Evolutionary conservation across 2,888 invertebrate species (phyloP).

Genomic region (Ophion ellenae): DNA sequence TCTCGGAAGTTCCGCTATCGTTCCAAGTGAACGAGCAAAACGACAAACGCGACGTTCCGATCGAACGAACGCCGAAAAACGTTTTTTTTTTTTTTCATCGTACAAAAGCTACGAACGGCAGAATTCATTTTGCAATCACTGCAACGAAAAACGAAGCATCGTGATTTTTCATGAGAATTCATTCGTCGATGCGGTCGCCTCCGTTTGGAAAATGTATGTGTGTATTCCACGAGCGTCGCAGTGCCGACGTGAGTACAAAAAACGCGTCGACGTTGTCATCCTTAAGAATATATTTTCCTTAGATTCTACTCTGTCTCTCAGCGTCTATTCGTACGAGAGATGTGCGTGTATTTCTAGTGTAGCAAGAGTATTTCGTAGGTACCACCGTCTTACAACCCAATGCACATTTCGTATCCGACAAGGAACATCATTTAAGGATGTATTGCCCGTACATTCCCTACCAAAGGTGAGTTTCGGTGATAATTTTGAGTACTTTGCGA

Average conservation of each 20-base stretch:
- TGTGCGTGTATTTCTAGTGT: constrained; percentile 5
- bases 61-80: not conserved
- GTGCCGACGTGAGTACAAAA: constrained; percentile 24
- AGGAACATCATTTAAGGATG: too few species aligned
- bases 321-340: not conserved
- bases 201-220: not conserved
- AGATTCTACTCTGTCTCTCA: constrained; percentile 6
- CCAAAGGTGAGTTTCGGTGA: too few species aligned
- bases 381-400: constrained; percentile 5
- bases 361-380: constrained; percentile 44
- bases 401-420: constrained; percentile 31
- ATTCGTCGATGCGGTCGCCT: constrained; percentile 11
- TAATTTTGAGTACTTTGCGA: too few species aligned
- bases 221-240: constrained; percentile 2
- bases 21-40: constrained; percentile 44
- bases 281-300: constrained; percentile 39
- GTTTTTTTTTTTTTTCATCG: not conserved
- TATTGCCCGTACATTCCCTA: too few species aligned
- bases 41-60: constrained; percentile 10
- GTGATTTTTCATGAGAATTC: constrained; percentile 9
- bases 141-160: not conserved
- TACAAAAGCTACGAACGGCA: constrained; percentile 18
- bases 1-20: constrained; percentile 66
- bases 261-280: constrained; percentile 8
- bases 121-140: not conserved